These are phyloP conservation scores for Dichetophora obliterata DNA, from an alignment of 2,888 invertebrate species.

Conservation along the genomic window DNA sequence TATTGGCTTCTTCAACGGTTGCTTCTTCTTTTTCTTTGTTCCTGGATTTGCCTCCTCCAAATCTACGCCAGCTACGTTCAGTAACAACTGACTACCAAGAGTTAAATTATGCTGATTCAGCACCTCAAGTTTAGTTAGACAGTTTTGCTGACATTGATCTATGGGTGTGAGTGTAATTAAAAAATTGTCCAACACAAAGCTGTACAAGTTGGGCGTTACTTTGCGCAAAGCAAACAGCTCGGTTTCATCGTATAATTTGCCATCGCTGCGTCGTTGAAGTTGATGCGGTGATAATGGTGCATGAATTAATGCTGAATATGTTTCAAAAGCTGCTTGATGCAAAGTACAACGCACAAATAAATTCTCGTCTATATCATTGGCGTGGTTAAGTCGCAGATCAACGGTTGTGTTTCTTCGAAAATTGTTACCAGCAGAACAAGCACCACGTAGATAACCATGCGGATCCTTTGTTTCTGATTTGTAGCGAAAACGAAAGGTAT, in stretches of 20 bases:
- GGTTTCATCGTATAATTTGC: neutral
- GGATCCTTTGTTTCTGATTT: neutral
- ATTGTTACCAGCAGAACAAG: neutral
- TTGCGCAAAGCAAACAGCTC: neutral
- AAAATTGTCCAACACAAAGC: neutral
- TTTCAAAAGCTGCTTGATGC: neutral
- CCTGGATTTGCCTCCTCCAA: too few species aligned
- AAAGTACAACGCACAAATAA: slow-evolving; percentile 4
- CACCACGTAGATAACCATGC: slow-evolving; percentile 2
- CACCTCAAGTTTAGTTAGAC: too few species aligned
- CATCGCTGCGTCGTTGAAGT: neutral
- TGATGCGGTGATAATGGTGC: slow-evolving; percentile 8
- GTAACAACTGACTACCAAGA: too few species aligned
- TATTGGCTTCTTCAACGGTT: too few species aligned
- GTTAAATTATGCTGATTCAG: too few species aligned
- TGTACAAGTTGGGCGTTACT: neutral
- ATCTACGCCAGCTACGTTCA: too few species aligned
- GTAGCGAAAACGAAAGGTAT: slow-evolving; percentile 1
- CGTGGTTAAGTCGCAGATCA: neutral
- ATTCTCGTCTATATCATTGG: neutral
- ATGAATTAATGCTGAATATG: too few species aligned
- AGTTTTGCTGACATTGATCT: too few species aligned
- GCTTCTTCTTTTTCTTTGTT: too few species aligned
- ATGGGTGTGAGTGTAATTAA: neutral
- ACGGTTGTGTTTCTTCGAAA: neutral